These are phyloP conservation scores for Merodon equestris DNA, from an alignment of 2,888 invertebrate species.

Conservation along the genomic window DNA sequence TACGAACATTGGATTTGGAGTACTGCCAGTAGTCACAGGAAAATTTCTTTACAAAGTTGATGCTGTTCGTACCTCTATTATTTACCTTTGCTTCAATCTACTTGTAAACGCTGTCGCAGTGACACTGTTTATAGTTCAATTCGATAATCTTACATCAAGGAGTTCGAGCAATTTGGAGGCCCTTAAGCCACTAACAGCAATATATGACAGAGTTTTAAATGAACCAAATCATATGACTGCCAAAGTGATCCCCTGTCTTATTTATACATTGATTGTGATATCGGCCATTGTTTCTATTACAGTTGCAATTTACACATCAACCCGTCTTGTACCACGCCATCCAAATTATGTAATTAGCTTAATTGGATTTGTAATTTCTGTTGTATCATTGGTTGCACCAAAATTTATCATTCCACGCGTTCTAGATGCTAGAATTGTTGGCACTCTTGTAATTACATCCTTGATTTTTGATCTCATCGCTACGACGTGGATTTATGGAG, in stretches of 20 bases:
- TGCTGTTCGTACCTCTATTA: conserved; percentile 77
- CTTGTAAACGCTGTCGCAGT: conserved; percentile 77
- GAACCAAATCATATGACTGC: conserved; percentile 71
- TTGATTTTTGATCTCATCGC: conserved; percentile 78
- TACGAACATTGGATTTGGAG: conserved; percentile 78
- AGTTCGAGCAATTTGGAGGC: conserved; percentile 73
- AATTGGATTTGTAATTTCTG: conserved; percentile 75
- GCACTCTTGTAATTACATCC: conserved; percentile 76
- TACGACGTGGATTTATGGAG: conserved; percentile 78
- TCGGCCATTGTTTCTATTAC: conserved; percentile 76
- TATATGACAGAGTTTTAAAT: conserved; percentile 76
- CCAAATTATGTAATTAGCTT: conserved; percentile 78
- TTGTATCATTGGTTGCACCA: conserved; percentile 76
- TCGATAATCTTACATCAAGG: conserved; percentile 73
- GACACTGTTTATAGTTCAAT: conserved; percentile 78
- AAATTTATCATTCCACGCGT: conserved; percentile 76
- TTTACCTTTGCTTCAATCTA: conserved; percentile 78
- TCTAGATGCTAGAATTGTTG: conserved; percentile 77
- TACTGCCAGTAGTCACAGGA: conserved; percentile 78
- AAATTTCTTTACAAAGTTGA: conserved; percentile 79
- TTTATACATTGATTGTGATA: conserved; percentile 75
- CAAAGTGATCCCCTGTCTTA: conserved; percentile 75
- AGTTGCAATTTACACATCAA: conserved; percentile 77
- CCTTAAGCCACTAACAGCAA: conserved; percentile 76
- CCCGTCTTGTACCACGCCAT: conserved; percentile 76